Evolutionary conservation across 37 sponge, comb jelly and placozoan genomes (phyloP).

Genomic region (Mnemiopsis leidyi): DNA sequence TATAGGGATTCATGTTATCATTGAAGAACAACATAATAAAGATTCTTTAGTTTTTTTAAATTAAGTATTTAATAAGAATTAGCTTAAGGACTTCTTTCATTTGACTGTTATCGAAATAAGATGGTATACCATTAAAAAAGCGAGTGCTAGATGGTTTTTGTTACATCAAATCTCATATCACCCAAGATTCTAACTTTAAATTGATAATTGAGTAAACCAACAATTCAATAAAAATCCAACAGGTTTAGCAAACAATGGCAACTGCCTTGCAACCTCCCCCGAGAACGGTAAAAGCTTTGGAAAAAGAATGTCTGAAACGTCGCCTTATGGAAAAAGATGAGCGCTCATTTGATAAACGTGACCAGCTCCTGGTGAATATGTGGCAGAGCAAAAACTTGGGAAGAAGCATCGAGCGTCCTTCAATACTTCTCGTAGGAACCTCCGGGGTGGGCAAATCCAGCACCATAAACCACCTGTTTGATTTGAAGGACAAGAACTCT

Average conservation of each 20-base stretch:
- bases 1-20: too few relatives aligned
- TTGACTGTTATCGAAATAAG: too few relatives aligned
- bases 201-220: too few relatives aligned
- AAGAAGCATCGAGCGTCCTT: background rate
- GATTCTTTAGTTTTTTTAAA: too few relatives aligned
- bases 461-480: background rate
- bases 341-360: background rate
- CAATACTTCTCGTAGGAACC: background rate
- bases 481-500: background rate
- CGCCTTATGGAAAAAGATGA: background rate
- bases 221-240: too few relatives aligned
- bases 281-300: background rate
- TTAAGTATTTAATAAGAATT: too few relatives aligned
- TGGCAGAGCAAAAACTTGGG: background rate
- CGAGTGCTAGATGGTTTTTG: too few relatives aligned
- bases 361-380: background rate
- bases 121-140: too few relatives aligned
- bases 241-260: background rate
- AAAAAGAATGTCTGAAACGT: background rate
- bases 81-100: too few relatives aligned
- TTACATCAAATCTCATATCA: too few relatives aligned
- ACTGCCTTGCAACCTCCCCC: background rate
- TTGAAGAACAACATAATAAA: too few relatives aligned
- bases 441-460: background rate
- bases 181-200: too few relatives aligned